Conservation (phyloP, 2,797 vertebrate genomes). For the Argyrosomus regius region DNA sequence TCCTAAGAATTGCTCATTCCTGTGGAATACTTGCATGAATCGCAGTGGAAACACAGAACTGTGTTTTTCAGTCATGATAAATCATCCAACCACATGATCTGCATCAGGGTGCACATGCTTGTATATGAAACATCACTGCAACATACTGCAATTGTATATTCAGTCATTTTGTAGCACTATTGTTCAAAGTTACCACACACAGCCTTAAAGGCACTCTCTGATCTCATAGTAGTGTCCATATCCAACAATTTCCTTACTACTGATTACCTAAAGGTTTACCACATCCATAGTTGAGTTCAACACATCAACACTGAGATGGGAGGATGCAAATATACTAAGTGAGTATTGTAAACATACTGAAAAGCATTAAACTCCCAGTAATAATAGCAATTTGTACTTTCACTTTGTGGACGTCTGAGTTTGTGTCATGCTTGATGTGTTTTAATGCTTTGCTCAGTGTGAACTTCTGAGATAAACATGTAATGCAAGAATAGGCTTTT, state of each 20-base stretch:
- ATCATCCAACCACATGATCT: not conserved
- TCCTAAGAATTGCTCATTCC: too few relatives aligned
- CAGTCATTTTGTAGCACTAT: not conserved
- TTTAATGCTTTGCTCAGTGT: conserved; percentile 1
- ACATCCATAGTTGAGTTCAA: not conserved
- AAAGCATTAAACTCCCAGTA: not conserved
- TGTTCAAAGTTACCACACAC: not conserved
- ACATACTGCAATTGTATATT: not conserved
- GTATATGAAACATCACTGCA: not conserved
- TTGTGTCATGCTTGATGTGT: not conserved
- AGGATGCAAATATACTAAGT: not conserved
- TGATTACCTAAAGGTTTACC: not conserved
- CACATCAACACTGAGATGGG: not conserved
- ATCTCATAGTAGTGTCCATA: not conserved
- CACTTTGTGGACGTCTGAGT: not conserved
- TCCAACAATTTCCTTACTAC: too few relatives aligned
- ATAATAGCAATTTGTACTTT: not conserved
- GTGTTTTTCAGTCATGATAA: not conserved
- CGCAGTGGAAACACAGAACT: not conserved
- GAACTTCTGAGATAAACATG: conserved; percentile 15
- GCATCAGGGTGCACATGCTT: not conserved
- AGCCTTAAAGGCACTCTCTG: not conserved
- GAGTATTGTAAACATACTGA: not conserved
- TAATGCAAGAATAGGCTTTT: not conserved
- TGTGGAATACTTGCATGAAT: too few relatives aligned